Conservation (phyloP, 2,888 invertebrate species). For the Cantharis nigra region DNA sequence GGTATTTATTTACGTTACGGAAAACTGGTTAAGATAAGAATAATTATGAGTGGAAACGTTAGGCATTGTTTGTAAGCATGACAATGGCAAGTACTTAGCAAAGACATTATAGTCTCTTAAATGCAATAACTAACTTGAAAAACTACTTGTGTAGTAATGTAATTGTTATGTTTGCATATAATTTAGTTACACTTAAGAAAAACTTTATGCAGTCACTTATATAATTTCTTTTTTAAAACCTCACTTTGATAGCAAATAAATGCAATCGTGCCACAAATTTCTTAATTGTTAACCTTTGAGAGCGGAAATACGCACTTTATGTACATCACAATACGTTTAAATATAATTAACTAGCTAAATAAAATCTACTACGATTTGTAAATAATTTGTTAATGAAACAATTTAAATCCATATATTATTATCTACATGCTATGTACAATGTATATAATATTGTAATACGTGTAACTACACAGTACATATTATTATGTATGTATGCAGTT, state of each 20-base stretch:
- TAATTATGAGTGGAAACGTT: slow-evolving; percentile 26
- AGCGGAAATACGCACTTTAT: slow-evolving; percentile 10
- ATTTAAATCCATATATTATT: background rate
- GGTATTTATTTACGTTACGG: background rate
- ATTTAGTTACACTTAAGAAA: slow-evolving; percentile 27
- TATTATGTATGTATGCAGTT: no score
- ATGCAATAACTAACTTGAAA: slow-evolving; percentile 42
- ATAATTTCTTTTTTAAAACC: background rate
- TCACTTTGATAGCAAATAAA: slow-evolving; percentile 4
- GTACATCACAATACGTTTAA: background rate
- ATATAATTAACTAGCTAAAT: background rate
- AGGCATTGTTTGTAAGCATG: slow-evolving; percentile 29
- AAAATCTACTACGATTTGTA: background rate
- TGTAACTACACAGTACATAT: no score
- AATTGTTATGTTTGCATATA: slow-evolving; percentile 42
- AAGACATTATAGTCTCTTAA: slow-evolving; percentile 35
- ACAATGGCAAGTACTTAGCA: slow-evolving; percentile 28
- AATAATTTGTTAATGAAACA: background rate
- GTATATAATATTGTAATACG: no score
- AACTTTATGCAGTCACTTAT: slow-evolving; percentile 8
- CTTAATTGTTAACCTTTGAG: slow-evolving; percentile 7
- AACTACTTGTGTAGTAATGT: slow-evolving; percentile 45
- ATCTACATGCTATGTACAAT: background rate
- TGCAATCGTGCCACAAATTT: slow-evolving; percentile 3
- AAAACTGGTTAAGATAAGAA: slow-evolving; percentile 17